Evolutionary conservation across 2,113 vertebrate species (phyloP), one percentile per base, ranked within the genome.

Genomic region (Balaenoptera acutorostrata): DNA sequence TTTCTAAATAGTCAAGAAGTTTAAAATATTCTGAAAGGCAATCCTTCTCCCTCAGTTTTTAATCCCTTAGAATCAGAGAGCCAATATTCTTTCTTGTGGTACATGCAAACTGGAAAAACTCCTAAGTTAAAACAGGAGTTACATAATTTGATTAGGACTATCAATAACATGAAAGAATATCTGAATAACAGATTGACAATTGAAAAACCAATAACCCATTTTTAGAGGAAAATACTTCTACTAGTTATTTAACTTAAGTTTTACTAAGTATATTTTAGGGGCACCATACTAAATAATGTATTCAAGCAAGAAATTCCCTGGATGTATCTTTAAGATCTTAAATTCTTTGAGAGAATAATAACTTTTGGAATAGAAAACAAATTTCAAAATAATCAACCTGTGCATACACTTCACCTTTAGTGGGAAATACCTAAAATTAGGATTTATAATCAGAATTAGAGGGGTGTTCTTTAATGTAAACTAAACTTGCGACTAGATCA

Each of bases 251-350:
- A 80, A 90, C 36, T 69, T 90, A 78, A 88, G 46, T 41, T 96
- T 91, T 95, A 78, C 64, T 63, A 88, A 93, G 20, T 71, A 78
- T 81, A 92, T 41, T 82, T 88, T 83, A 71, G 36, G 41, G 31
- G 12, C 25, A 91, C 25, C 57, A 96, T 41, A 92, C 10, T 84
- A 89, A 95, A 90, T 81, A 95, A 69, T 74, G 92, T 71, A 39
- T 49, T 94, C 75, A 92, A 92, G 57, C 36, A 95, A 95, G 61
- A 97, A 89, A 97, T 80, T 97, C n/a, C 41, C 63, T 74, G 69
- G 46, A 69, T 88, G 1, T n/a, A 82, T 3, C 75, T 88, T 64
- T 69, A 90, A 82, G n/a, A 68, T 59, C 36, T 90, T 90, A 82
- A 63, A 84, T 82, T 89, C 33, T 85, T 66, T 87, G 61, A 92